A percentile compares a stretch with the other conserved stretches of the same genome.
Conservation (phyloP, 1,140 invertebrate species). For the Phenacoccus solenopsis region DNA sequence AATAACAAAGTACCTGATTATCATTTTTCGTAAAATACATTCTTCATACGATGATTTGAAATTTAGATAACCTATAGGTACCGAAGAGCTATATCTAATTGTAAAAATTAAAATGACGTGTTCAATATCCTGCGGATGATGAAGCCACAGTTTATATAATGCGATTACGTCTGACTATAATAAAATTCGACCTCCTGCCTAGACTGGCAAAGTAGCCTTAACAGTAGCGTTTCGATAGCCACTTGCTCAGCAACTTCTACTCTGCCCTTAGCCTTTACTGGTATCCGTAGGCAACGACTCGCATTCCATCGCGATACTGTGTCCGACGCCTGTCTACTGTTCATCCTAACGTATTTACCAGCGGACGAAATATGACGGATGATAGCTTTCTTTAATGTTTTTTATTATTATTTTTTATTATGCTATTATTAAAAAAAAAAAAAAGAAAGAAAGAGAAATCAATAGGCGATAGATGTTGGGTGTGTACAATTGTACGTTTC, state of each 20-base stretch:
- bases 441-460: conserved; percentile 9
- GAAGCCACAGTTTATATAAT: conserved; percentile 13
- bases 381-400: conserved; percentile 14
- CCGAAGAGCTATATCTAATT: background rate
- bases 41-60: conserved; percentile 8
- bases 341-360: conserved; percentile 7
- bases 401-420: background rate
- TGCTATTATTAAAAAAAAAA: background rate
- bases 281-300: background rate
- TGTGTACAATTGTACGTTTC: background rate
- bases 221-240: conserved; percentile 10
- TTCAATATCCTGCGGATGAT: conserved; percentile 5
- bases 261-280: background rate
- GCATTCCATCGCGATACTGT: conserved; percentile 6
- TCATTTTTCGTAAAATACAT: conserved; percentile 9
- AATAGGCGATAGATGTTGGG: background rate
- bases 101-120: conserved; percentile 12
- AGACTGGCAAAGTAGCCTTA: conserved; percentile 10
- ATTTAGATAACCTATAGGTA: conserved; percentile 12
- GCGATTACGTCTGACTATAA: conserved; percentile 11
- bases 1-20: background rate
- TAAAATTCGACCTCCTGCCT: conserved; percentile 13
- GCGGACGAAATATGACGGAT: background rate
- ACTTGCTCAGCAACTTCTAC: conserved; percentile 14
- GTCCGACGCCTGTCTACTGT: background rate